A percentile compares a stretch with the other conserved stretches of the same genome.
Evolutionary conservation across 2,113 vertebrate species (phyloP).

Genomic region (Heterochromis multidens): DNA sequence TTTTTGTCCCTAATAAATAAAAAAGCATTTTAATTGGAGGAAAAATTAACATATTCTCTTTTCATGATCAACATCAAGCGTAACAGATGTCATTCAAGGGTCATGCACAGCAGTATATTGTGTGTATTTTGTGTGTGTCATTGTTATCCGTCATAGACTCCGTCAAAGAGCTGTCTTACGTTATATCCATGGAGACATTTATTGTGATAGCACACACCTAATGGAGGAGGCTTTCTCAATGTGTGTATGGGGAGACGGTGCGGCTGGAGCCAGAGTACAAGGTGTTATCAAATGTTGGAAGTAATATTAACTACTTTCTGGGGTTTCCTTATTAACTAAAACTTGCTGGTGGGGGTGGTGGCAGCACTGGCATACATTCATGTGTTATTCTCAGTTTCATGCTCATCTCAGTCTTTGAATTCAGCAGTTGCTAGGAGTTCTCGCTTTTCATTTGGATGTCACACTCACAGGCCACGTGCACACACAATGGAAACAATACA

Average conservation of each 20-base stretch:
- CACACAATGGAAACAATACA: conserved; percentile 40
- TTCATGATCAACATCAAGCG: neutral
- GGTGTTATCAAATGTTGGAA: neutral
- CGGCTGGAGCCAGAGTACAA: neutral
- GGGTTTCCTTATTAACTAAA: conserved; percentile 39
- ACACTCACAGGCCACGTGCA: neutral
- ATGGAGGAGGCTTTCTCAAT: neutral
- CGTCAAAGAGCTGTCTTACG: neutral
- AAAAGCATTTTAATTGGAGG: neutral
- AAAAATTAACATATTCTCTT: neutral
- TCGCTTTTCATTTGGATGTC: neutral
- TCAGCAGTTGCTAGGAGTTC: conserved; percentile 16
- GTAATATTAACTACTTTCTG: conserved; percentile 26
- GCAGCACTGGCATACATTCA: neutral
- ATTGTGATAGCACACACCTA: neutral
- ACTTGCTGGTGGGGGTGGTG: neutral
- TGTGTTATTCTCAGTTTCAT: neutral
- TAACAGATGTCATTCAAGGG: neutral
- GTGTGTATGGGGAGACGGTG: neutral
- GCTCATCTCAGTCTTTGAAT: neutral
- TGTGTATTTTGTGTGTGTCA: neutral
- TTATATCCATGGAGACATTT: conserved; percentile 20
- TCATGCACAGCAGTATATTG: neutral
- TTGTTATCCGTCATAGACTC: neutral
- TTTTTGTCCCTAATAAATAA: neutral